phyloP scores from a whole-genome alignment of 2,888 invertebrate genomes.

The Empis livida region DNA sequence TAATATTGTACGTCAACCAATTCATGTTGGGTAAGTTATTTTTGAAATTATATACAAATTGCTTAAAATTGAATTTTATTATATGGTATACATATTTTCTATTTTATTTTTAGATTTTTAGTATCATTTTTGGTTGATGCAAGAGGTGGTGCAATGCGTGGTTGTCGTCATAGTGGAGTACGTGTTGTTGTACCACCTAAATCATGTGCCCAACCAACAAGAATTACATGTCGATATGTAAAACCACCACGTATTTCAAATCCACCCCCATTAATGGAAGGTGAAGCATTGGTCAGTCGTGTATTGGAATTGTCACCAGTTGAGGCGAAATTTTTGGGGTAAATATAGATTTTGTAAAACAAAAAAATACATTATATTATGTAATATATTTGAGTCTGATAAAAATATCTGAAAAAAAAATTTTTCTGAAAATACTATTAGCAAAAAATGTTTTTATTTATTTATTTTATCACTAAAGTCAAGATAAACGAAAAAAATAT shows the following conservation, averaged over 20 bases:
- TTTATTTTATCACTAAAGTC: neutral
- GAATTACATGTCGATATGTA: conserved; percentile 90
- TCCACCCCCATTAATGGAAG: conserved; percentile 95
- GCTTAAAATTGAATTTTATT: too few species aligned
- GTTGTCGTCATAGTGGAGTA: conserved; percentile 95
- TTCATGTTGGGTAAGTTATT: conserved; percentile 46
- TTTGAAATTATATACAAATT: neutral
- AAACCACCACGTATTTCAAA: conserved; percentile 51
- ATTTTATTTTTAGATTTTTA: conserved; percentile 57
- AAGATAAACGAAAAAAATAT: too few species aligned
- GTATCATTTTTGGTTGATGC: conserved; percentile 99
- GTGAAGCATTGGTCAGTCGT: conserved; percentile 91
- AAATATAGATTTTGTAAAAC: too few species aligned
- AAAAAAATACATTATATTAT: too few species aligned
- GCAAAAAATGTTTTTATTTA: too few species aligned
- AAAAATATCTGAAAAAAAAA: too few species aligned
- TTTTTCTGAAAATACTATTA: too few species aligned
- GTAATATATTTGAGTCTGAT: too few species aligned
- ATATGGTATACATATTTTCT: too few species aligned
- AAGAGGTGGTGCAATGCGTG: conserved; percentile 96
- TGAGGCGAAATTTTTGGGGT: conserved; percentile 94
- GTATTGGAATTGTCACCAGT: conserved; percentile 92
- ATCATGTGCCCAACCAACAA: conserved; percentile 87
- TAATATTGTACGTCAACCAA: conserved; percentile 47
- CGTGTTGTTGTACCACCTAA: conserved; percentile 93